Percentiles rank a stretch among this genome's conserved stretches.
These are phyloP conservation scores for Taphrorychus bicolor DNA, from an alignment of 2,888 invertebrate species.

Conservation along the genomic window DNA sequence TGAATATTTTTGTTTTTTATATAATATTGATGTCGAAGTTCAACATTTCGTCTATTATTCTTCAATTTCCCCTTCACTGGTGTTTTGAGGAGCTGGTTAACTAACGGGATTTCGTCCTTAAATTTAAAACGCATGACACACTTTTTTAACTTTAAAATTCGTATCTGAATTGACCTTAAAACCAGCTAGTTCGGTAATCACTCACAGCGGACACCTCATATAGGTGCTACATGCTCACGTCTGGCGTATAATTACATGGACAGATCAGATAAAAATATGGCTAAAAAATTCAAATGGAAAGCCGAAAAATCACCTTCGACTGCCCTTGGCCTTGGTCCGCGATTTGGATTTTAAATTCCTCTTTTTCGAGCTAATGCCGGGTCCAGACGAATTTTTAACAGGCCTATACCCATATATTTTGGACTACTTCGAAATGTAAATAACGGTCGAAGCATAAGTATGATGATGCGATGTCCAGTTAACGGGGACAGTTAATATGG, in stretches of 20 bases:
- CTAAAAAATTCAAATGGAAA: constrained; percentile 5
- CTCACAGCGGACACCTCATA: too few relatives aligned
- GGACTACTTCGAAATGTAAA: constrained; percentile 31
- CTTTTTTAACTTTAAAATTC: not conserved
- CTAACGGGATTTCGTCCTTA: not conserved
- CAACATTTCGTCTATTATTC: not conserved
- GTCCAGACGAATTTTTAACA: constrained; percentile 45
- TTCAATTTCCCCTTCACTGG: not conserved
- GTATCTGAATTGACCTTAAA: not conserved
- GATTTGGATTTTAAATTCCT: constrained; percentile 45
- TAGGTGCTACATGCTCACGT: too few relatives aligned
- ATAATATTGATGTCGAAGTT: not conserved
- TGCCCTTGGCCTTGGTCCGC: constrained; percentile 46
- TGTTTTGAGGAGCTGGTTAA: not conserved
- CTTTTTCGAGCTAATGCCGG: constrained; percentile 30
- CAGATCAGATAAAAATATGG: not conserved
- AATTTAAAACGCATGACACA: too few relatives aligned
- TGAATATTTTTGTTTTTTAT: not conserved
- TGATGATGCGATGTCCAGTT: not conserved
- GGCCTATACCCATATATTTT: constrained; percentile 30
- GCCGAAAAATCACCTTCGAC: constrained; percentile 43
- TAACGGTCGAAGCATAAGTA: too few relatives aligned
- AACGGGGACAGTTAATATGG: not conserved
- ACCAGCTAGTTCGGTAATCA: not conserved
- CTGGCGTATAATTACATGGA: not conserved